phyloP scores from a whole-genome alignment of 2,797 vertebrate species.

The Cirrhinus mrigala region DNA sequence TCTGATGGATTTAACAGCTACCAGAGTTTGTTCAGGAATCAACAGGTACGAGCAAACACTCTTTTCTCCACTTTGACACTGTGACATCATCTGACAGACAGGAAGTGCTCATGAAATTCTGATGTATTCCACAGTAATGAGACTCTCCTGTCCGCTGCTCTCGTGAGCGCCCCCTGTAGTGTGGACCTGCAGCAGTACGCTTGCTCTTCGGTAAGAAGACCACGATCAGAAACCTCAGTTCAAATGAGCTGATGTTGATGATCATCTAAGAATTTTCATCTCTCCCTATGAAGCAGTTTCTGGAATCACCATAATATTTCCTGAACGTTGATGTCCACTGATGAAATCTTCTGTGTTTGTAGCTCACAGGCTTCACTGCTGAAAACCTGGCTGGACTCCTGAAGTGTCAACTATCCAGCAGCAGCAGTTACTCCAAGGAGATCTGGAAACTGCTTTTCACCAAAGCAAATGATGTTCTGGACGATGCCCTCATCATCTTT shows the following conservation, averaged over 20 bases:
- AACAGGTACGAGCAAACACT: neutral
- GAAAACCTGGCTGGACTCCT: conserved; percentile 72
- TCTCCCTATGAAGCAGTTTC: neutral
- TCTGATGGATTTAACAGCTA: neutral
- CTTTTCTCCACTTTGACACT: neutral
- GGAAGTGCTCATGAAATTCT: neutral
- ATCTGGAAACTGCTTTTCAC: conserved; percentile 77
- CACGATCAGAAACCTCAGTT: neutral
- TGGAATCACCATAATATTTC: neutral
- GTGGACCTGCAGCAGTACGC: conserved; percentile 69
- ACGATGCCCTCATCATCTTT: conserved; percentile 71
- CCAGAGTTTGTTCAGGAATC: conserved; percentile 14
- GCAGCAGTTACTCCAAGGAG: conserved; percentile 64
- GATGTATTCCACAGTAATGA: conserved; percentile 62
- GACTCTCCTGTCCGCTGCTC: conserved; percentile 33
- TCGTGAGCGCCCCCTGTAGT: conserved; percentile 57
- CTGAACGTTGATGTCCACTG: neutral
- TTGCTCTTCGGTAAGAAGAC: conserved; percentile 71
- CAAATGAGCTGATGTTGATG: neutral
- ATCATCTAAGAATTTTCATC: neutral
- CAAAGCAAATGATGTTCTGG: conserved; percentile 62
- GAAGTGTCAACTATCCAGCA: conserved; percentile 69
- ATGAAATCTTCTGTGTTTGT: neutral
- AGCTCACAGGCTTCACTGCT: conserved; percentile 64
- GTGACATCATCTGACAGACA: neutral